phyloP scores from a whole-genome alignment of 2,888 invertebrate genomes.

The Synergus gifuensis region DNA sequence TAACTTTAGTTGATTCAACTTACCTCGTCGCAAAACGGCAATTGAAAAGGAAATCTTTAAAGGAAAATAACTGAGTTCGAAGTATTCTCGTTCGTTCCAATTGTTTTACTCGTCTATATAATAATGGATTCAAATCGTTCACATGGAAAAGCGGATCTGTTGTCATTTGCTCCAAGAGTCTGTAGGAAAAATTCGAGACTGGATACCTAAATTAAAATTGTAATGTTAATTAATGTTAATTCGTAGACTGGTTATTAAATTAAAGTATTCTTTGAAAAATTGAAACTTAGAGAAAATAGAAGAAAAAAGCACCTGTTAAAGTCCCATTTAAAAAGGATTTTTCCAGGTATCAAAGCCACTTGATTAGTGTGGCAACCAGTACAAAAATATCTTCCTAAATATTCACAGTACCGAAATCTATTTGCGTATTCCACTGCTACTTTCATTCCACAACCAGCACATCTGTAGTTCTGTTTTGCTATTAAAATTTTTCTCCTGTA shows the following conservation, averaged over 20 bases:
- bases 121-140: conserved; percentile 83
- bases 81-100: conserved; percentile 82
- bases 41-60: conserved; percentile 85
- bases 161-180: conserved; percentile 87
- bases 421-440: conserved; percentile 86
- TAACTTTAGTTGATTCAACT: conserved; percentile 54
- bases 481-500: conserved; percentile 83
- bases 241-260: conserved; percentile 14
- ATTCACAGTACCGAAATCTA: conserved; percentile 89
- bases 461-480: conserved; percentile 87
- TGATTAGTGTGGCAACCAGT: conserved; percentile 91
- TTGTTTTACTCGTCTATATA: conserved; percentile 83
- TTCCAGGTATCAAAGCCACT: conserved; percentile 85
- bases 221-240: conserved; percentile 2
- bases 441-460: conserved; percentile 91
- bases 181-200: conserved; percentile 90
- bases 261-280: background rate
- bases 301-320: conserved; percentile 81
- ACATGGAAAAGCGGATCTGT: conserved; percentile 88
- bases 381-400: conserved; percentile 91
- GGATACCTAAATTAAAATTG: conserved; percentile 81
- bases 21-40: conserved; percentile 85
- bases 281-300: background rate
- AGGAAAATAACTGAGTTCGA: conserved; percentile 83
- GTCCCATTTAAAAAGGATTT: conserved; percentile 84